Conservation (phyloP, 2,888 invertebrate species). For the Fabriciana adippe region DNA sequence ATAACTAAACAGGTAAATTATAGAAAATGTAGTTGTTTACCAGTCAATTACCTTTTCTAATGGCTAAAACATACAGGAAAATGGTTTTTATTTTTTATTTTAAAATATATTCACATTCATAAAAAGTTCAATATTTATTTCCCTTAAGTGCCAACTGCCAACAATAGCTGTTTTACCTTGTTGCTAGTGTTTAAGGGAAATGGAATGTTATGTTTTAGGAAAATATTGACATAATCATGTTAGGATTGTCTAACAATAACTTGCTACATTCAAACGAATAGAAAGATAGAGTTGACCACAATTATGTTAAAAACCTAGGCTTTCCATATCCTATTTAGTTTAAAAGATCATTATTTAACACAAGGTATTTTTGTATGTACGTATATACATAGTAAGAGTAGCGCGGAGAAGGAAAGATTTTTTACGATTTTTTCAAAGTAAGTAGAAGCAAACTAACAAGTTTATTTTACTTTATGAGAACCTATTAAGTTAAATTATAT, state of each 20-base stretch:
- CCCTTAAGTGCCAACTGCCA: not conserved
- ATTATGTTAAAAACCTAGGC: not conserved
- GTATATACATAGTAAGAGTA: too few relatives aligned
- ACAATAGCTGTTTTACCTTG: slow-evolving; percentile 6
- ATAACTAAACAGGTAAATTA: slow-evolving; percentile 2
- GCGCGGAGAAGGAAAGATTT: too few relatives aligned
- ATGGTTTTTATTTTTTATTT: not conserved
- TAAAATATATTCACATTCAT: not conserved
- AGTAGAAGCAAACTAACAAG: too few relatives aligned
- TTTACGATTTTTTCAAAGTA: too few relatives aligned
- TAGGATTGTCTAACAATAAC: slow-evolving; percentile 2
- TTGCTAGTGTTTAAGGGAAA: slow-evolving; percentile 18
- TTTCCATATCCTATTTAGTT: too few relatives aligned
- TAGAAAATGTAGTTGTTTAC: slow-evolving; percentile 4
- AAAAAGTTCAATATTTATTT: not conserved
- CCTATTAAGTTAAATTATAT: not conserved
- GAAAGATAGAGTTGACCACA: not conserved
- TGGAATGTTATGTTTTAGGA: slow-evolving; percentile 23
- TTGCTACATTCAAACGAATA: not conserved
- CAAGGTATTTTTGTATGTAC: too few relatives aligned
- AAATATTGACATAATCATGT: slow-evolving; percentile 31
- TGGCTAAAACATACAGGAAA: not conserved
- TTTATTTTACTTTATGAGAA: too few relatives aligned
- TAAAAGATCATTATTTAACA: too few relatives aligned
- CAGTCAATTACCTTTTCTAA: slow-evolving; percentile 12